Percentiles rank a stretch among this genome's conserved stretches.
Conservation (phyloP, 2,113 vertebrate species). For the Cynoglossus semilaevis region DNA sequence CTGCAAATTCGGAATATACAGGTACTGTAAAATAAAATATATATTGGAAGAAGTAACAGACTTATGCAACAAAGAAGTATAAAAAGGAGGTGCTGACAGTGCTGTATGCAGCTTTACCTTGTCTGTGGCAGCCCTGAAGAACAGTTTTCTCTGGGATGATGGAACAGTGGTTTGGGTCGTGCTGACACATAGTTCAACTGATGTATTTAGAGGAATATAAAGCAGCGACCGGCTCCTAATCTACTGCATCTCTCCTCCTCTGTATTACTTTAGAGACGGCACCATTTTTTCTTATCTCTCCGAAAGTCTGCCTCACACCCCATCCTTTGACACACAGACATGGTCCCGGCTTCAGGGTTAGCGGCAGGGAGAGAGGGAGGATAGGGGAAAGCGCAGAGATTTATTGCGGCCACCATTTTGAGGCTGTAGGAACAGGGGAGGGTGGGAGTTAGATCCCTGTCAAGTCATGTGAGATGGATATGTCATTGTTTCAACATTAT, state of each 20-base stretch:
- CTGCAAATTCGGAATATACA: no score
- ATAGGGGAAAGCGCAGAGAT: slow-evolving; percentile 44
- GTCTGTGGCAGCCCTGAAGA: slow-evolving; percentile 43
- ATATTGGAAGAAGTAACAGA: slow-evolving; percentile 16
- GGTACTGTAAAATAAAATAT: slow-evolving; percentile 14
- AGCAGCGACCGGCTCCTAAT: slow-evolving; percentile 65
- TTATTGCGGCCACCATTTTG: slow-evolving; percentile 63
- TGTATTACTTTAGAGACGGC: slow-evolving; percentile 72
- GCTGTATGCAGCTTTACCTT: slow-evolving; percentile 31
- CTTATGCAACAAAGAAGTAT: slow-evolving; percentile 6
- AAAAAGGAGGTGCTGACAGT: slow-evolving; percentile 20
- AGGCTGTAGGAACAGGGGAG: slow-evolving; percentile 32
- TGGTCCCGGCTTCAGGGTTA: slow-evolving; percentile 43
- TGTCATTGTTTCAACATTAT: slow-evolving; percentile 68
- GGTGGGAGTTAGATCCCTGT: slow-evolving; percentile 31
- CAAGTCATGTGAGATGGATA: slow-evolving; percentile 53
- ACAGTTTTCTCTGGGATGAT: slow-evolving; percentile 65
- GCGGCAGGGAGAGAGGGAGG: slow-evolving; percentile 24
- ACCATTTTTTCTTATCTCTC: slow-evolving; percentile 74
- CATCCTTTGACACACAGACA: slow-evolving; percentile 58
- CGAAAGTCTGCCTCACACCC: slow-evolving; percentile 49
- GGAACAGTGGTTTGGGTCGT: slow-evolving; percentile 59
- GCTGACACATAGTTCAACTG: slow-evolving; percentile 68
- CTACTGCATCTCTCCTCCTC: slow-evolving; percentile 64
- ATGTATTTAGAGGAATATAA: slow-evolving; percentile 75